Conservation (phyloP, 1,140 invertebrate species). For the Neomicropteryx cornuta region DNA sequence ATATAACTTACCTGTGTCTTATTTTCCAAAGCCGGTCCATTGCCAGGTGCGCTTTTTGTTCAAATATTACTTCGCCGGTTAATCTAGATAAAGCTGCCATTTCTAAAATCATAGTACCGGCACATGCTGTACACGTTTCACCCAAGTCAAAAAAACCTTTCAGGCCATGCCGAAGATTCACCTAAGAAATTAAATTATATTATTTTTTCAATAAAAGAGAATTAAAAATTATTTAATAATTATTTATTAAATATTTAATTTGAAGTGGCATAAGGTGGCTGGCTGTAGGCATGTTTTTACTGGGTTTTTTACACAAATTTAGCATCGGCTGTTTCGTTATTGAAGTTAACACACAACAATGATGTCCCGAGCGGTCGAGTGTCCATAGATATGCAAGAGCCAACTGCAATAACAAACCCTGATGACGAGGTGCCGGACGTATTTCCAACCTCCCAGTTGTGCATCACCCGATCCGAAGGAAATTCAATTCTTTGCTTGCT, state of each 20-base stretch:
- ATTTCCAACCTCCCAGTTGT: no score
- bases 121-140: slow-evolving; percentile 95
- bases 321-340: no score
- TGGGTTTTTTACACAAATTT: no score
- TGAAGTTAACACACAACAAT: no score
- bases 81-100: slow-evolving; percentile 91
- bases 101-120: slow-evolving; percentile 96
- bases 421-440: no score
- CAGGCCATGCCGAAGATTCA: slow-evolving; percentile 85
- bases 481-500: no score
- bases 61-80: slow-evolving; percentile 87
- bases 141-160: slow-evolving; percentile 62
- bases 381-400: no score
- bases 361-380: no score
- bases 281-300: no score
- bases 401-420: no score
- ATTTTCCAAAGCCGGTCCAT: slow-evolving; percentile 97
- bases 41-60: slow-evolving; percentile 87
- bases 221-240: slow-evolving; percentile 3
- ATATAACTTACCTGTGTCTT: slow-evolving; percentile 55
- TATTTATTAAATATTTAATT: slow-evolving; percentile 2
- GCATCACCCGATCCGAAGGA: no score
- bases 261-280: no score
- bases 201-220: not conserved
- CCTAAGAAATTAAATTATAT: slow-evolving; percentile 40